Evolutionary conservation across 2,888 invertebrate genomes (phyloP).

Genomic region (Euplexia lucipara): DNA sequence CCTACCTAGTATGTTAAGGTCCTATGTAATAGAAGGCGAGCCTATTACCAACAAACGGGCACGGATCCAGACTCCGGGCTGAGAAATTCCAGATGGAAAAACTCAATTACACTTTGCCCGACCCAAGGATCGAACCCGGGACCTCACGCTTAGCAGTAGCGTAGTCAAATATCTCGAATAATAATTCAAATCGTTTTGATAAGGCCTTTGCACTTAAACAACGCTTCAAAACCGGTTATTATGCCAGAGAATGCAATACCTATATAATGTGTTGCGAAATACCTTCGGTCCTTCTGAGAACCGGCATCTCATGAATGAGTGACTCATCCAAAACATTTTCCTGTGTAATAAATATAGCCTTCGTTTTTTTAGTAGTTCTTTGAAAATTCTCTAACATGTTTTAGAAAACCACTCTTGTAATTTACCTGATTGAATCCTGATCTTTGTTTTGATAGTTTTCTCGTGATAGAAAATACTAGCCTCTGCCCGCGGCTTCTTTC

Average conservation of each 20-base stretch:
- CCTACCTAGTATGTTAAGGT: no score
- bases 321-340: conserved; percentile 44
- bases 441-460: conserved; percentile 4
- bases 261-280: conserved; percentile 15
- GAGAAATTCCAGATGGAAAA: no score
- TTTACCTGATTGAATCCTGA: conserved; percentile 22
- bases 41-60: no score
- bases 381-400: conserved; percentile 38
- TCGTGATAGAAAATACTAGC: no score
- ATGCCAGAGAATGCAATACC: conserved; percentile 37
- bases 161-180: no score
- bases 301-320: conserved; percentile 23
- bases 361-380: conserved; percentile 22
- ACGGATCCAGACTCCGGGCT: no score
- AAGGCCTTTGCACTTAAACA: background rate
- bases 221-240: conserved; percentile 26
- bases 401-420: conserved; percentile 10
- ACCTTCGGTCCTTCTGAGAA: conserved; percentile 50
- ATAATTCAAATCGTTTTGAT: background rate
- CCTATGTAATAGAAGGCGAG: no score
- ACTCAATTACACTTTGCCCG: no score
- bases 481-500: no score
- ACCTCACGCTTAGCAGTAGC: no score
- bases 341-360: conserved; percentile 24
- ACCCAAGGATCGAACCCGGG: no score